Evolutionary conservation across 2,888 invertebrate genomes (phyloP).

Genomic region (Sarcophaga caerulescens): DNA sequence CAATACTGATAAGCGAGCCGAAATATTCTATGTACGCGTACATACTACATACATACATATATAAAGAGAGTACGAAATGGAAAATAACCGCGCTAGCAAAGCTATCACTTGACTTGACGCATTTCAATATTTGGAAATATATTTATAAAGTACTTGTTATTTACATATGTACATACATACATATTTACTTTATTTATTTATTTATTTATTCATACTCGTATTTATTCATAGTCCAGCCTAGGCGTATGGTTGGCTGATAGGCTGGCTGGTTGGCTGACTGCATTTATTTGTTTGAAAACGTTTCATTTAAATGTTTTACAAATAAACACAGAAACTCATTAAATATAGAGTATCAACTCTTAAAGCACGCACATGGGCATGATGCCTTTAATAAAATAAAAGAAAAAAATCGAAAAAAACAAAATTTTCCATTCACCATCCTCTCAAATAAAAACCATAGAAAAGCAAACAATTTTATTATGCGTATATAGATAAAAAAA

Average conservation of each 20-base stretch:
- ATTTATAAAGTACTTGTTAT: conserved; percentile 49
- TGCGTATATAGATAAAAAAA: background rate
- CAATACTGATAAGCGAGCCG: conserved; percentile 41
- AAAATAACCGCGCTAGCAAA: conserved; percentile 57
- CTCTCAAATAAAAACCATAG: background rate
- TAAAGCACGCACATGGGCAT: background rate
- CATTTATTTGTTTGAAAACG: background rate
- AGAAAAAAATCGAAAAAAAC: background rate
- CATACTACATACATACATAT: background rate
- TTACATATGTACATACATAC: background rate
- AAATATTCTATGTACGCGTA: background rate
- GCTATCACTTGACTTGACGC: conserved; percentile 61
- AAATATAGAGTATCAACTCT: conserved; percentile 1
- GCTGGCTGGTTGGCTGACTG: background rate
- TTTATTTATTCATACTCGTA: conserved; percentile 4
- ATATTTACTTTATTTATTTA: conserved; percentile 10
- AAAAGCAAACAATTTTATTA: background rate
- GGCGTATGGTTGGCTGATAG: background rate
- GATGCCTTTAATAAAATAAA: conserved; percentile 25
- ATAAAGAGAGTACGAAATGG: conserved; percentile 45
- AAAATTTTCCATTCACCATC: conserved; percentile 19
- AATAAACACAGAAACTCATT: conserved; percentile 26
- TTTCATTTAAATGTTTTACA: conserved; percentile 27
- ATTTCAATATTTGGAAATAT: conserved; percentile 58
- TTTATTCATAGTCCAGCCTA: background rate